phyloP scores from a whole-genome alignment of 30 jellyfish, hydroid and myxozoan species.

The Clytia hemisphaerica region DNA sequence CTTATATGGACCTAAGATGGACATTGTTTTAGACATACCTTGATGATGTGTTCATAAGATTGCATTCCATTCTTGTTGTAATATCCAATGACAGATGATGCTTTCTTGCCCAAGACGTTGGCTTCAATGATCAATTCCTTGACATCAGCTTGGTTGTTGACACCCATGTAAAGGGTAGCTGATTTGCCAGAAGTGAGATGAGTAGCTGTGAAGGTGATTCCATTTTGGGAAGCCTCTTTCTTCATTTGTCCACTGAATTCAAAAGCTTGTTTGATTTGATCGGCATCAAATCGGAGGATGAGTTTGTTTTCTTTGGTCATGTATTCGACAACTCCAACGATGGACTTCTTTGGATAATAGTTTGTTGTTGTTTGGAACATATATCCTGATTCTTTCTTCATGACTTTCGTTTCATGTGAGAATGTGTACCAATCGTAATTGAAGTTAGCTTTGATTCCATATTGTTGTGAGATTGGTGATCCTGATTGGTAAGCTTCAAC shows the following conservation, averaged over 20 bases:
- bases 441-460: conserved; percentile 54
- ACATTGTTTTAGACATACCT: too few species aligned
- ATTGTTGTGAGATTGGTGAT: conserved; percentile 38
- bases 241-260: conserved; percentile 57
- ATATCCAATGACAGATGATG: conserved; percentile 18
- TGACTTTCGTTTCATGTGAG: conserved; percentile 68
- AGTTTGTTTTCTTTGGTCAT: conserved; percentile 41
- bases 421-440: conserved; percentile 89
- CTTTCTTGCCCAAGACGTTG: conserved; percentile 54
- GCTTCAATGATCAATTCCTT: conserved; percentile 52
- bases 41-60: conserved; percentile 16
- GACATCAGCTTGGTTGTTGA: conserved; percentile 19
- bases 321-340: conserved; percentile 81
- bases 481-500: conserved; percentile 51
- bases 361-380: conserved; percentile 67
- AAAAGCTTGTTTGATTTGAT: conserved; percentile 66
- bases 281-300: conserved; percentile 62
- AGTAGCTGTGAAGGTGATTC: conserved; percentile 62
- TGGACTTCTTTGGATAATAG: conserved; percentile 80
- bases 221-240: conserved; percentile 45
- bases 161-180: conserved; percentile 62
- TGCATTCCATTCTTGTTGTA: not conserved
- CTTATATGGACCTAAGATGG: too few species aligned
- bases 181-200: conserved; percentile 43
- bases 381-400: conserved; percentile 40